Percentiles rank a stretch among this genome's conserved stretches.
These are phyloP conservation scores for Ptilonorhynchus violaceus DNA, from an alignment of 2,113 vertebrate genomes.

Conservation along the genomic window DNA sequence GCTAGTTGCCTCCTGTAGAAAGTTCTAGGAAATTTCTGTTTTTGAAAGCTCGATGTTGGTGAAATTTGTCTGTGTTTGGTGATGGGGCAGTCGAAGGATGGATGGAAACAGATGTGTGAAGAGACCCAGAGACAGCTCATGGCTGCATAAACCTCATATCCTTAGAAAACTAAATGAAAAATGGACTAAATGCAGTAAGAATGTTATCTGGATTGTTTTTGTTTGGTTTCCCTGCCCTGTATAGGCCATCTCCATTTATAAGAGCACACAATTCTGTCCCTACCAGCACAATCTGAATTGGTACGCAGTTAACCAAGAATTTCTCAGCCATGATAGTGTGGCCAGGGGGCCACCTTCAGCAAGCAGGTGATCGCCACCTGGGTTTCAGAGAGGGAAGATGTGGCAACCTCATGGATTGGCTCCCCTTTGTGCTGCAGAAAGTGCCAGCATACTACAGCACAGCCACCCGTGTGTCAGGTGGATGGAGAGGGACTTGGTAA, in stretches of 20 bases:
- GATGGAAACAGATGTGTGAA: not conserved
- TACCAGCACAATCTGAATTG: not conserved
- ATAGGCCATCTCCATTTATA: not conserved
- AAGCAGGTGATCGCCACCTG: not conserved
- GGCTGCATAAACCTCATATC: not conserved
- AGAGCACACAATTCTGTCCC: not conserved
- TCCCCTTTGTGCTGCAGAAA: not conserved
- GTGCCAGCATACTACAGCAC: not conserved
- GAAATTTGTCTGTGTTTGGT: not conserved
- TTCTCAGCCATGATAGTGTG: not conserved
- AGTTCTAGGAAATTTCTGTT: not conserved
- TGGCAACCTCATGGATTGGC: rapidly evolving
- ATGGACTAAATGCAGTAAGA: not conserved
- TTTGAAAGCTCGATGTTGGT: not conserved
- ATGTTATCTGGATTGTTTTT: not conserved
- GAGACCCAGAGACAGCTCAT: not conserved
- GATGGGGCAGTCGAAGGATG: not conserved
- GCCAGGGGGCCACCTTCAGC: not conserved
- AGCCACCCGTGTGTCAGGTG: rapidly evolving
- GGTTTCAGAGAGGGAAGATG: not conserved
- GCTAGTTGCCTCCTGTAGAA: not conserved
- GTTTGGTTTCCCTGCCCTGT: not conserved
- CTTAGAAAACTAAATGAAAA: not conserved
- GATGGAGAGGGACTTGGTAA: not conserved
- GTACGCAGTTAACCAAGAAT: not conserved